Evolutionary conservation across 2,888 invertebrate genomes (phyloP).

Genomic region (Endotricha flammealis): DNA sequence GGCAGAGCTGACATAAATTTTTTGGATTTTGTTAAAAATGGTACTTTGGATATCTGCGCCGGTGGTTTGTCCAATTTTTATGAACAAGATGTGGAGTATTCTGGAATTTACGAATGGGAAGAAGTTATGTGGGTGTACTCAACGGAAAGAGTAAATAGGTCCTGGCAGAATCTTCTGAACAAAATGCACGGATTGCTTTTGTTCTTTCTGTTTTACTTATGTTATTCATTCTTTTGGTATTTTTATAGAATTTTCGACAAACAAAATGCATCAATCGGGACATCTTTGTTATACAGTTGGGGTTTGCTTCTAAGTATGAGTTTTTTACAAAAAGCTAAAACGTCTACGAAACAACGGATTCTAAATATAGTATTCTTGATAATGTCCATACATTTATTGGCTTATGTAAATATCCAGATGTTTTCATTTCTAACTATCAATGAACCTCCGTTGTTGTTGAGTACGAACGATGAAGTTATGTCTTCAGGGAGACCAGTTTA

Average conservation of each 20-base stretch:
- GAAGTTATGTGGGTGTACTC: slow-evolving; percentile 47
- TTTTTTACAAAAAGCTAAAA: slow-evolving; percentile 33
- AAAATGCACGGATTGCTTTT: slow-evolving; percentile 45
- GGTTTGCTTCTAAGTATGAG: slow-evolving; percentile 48
- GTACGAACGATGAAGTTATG: slow-evolving; percentile 42
- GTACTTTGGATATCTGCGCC: slow-evolving; percentile 48
- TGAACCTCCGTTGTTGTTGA: slow-evolving; percentile 40
- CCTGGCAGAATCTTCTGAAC: slow-evolving; percentile 43
- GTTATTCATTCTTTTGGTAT: slow-evolving; percentile 41
- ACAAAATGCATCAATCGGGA: slow-evolving; percentile 26
- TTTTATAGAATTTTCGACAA: slow-evolving; percentile 37
- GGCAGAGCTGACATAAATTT: slow-evolving; percentile 31
- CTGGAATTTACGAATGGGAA: slow-evolving; percentile 50
- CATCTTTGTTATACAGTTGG: slow-evolving; percentile 44
- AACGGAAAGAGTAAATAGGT: slow-evolving; percentile 36
- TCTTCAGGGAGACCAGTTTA: slow-evolving; percentile 39
- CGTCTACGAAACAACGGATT: no score
- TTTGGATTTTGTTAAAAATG: slow-evolving; percentile 41
- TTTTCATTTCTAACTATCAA: slow-evolving; percentile 36
- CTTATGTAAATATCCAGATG: no score
- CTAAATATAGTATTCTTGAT: no score
- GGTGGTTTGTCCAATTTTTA: slow-evolving; percentile 54
- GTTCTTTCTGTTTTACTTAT: slow-evolving; percentile 47
- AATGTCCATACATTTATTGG: no score
- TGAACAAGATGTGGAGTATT: slow-evolving; percentile 49